Conservation (phyloP, 2,113 vertebrate species). For the Chaetura pelagica region DNA sequence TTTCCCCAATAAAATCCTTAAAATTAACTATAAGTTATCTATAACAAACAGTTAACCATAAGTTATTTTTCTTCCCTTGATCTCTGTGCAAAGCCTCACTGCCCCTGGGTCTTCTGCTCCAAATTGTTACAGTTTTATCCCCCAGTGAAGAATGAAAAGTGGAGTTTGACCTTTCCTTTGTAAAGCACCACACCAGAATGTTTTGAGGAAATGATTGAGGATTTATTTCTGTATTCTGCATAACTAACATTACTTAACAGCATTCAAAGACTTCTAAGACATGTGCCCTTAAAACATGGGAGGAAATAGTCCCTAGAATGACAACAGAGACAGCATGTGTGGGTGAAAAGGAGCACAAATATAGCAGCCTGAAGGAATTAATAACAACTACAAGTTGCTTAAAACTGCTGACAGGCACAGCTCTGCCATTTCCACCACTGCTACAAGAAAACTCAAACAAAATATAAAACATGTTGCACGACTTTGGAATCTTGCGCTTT, state of each 20-base stretch:
- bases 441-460: neutral
- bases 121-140: neutral
- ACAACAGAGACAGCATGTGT: neutral
- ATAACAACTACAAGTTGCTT: neutral
- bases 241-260: neutral
- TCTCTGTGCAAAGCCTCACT: neutral
- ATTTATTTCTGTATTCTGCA: neutral
- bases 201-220: neutral
- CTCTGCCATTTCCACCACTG: neutral
- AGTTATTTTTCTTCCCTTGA: neutral
- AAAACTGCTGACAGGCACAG: neutral
- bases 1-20: neutral
- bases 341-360: neutral
- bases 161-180: conserved; percentile 2
- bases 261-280: neutral
- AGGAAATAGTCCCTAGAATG: neutral
- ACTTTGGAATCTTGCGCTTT: neutral
- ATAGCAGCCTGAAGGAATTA: neutral
- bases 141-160: neutral
- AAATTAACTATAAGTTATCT: neutral
- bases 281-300: neutral
- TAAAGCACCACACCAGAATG: neutral
- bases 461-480: neutral
- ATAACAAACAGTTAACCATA: neutral
- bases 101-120: neutral